Evolutionary conservation across 2,113 vertebrate species (phyloP), one percentile per base, ranked within the genome.

Genomic region (Ctenodactylus gundi): DNA sequence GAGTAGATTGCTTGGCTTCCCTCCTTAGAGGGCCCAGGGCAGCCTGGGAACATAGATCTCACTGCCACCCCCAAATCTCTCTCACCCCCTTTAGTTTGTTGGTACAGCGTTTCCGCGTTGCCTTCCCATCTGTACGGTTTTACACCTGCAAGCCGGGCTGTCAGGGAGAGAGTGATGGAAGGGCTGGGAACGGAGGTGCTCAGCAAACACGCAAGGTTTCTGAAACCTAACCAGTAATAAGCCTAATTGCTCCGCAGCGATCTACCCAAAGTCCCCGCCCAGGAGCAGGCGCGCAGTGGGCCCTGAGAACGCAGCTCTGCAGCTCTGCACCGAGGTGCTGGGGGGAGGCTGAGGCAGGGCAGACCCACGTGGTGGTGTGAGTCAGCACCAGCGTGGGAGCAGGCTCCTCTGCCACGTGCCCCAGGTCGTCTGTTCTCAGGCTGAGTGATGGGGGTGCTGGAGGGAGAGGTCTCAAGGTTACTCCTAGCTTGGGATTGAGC

Each of bases 151-250:
- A 91, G 92, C 93, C 91, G 87, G 92, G 94, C 85, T 96, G 97
- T 97, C 95, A 96, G 87, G 82, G 82, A 92, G 77, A 44, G 95
- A 97, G 70, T 97, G 96, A 97, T 65, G 29, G 96, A 77, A 96
- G 51, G 77, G 85, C 51, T 93, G 88, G 72, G 72, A 84, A 95
- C 81, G 70, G 92, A 94, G 72, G 90, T 72, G 53, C 82, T 85
- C 88, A 13, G 94, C 95, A 97, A 97, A 97, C 97, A 97, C 92
- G 95, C 90, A 93, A 95, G 89, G 55, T 53, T 90, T 95, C 78
- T 97, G 97, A 96, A 97, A 97, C 94, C 95, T 92, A 97, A 97
- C 97, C 90, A 49, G 92, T 95, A 97, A 97, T 97, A 97, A 97
- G 95, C 85, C 95, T 97, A 97, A 97, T 97, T 97, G 94, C 95